Conservation (phyloP, 2,888 invertebrate genomes). For the Aphrophora alni region DNA sequence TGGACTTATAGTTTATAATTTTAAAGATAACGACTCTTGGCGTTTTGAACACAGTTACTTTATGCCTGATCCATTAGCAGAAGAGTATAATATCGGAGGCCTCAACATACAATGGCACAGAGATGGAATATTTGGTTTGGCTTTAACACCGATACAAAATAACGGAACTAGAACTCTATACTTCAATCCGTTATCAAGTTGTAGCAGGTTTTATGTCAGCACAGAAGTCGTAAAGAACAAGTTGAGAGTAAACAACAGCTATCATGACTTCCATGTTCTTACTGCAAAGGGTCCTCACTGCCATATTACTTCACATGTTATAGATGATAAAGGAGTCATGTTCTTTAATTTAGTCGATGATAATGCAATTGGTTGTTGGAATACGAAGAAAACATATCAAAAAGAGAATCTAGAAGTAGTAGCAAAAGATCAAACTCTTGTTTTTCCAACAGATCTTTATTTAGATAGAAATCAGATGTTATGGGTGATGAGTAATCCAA, state of each 20-base stretch:
- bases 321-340: slow-evolving; percentile 65
- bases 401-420: slow-evolving; percentile 64
- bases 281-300: slow-evolving; percentile 68
- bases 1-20: slow-evolving; percentile 80
- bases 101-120: slow-evolving; percentile 85
- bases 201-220: slow-evolving; percentile 79
- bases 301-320: slow-evolving; percentile 75
- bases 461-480: slow-evolving; percentile 57
- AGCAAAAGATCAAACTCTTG: slow-evolving; percentile 74
- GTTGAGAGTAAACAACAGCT: slow-evolving; percentile 62
- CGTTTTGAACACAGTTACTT: slow-evolving; percentile 79
- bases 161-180: slow-evolving; percentile 75
- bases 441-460: slow-evolving; percentile 82
- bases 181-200: slow-evolving; percentile 80
- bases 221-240: slow-evolving; percentile 75
- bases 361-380: slow-evolving; percentile 86
- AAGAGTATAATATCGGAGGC: slow-evolving; percentile 55
- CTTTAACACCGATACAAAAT: slow-evolving; percentile 69
- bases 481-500: slow-evolving; percentile 83
- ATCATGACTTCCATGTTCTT: slow-evolving; percentile 62
- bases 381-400: slow-evolving; percentile 67
- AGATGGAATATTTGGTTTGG: slow-evolving; percentile 82
- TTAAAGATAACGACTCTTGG: slow-evolving; percentile 79
- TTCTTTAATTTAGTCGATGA: slow-evolving; percentile 80
- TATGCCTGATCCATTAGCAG: slow-evolving; percentile 75